Percentiles rank a stretch among this genome's conserved stretches.
These are phyloP conservation scores for Chloebia gouldiae DNA, from an alignment of 2,113 vertebrate species.

Conservation along the genomic window DNA sequence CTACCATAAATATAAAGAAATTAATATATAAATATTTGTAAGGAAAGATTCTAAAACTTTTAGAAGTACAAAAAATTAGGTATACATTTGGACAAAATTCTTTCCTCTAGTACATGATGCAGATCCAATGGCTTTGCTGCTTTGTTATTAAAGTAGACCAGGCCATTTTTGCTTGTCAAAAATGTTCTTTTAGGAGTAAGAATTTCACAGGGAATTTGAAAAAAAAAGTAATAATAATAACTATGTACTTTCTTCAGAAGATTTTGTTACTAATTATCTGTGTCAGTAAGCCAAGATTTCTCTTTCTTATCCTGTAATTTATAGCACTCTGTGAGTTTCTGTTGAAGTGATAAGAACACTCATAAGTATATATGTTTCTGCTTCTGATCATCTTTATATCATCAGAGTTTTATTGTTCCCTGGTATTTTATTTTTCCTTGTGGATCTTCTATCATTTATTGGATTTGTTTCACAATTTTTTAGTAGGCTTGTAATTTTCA, in stretches of 20 bases:
- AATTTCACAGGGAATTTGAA: background rate
- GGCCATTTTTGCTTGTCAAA: background rate
- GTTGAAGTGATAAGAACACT: background rate
- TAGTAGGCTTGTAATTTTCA: background rate
- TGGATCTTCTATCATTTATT: background rate
- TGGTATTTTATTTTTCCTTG: background rate
- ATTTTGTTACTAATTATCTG: background rate
- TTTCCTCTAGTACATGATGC: background rate
- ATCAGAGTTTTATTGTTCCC: background rate
- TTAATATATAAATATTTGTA: background rate
- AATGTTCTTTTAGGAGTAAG: background rate
- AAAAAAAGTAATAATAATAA: too few species aligned
- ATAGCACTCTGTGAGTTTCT: background rate
- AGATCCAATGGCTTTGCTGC: rapidly evolving
- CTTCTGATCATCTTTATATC: background rate
- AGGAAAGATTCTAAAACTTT: background rate
- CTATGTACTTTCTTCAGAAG: background rate
- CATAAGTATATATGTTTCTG: background rate
- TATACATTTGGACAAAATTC: background rate
- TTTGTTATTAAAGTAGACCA: background rate
- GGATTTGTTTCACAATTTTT: background rate
- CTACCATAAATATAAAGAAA: background rate
- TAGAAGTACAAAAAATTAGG: background rate
- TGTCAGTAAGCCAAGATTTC: background rate
- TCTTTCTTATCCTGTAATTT: background rate